Conservation (phyloP, 2,797 vertebrate genomes). For the Oceanodroma leucorhoa region DNA sequence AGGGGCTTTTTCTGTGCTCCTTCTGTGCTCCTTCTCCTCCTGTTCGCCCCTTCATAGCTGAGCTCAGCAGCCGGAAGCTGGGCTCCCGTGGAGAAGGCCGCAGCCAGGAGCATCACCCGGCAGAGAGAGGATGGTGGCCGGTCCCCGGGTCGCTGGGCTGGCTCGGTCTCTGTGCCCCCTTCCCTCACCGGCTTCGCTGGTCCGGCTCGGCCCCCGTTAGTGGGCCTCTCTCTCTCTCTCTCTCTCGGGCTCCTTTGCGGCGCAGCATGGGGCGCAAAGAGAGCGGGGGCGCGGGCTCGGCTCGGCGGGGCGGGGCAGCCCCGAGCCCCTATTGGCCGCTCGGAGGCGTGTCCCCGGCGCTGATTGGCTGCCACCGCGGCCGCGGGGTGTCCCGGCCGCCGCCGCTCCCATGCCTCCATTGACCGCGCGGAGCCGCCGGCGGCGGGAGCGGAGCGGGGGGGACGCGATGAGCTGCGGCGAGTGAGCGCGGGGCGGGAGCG, state of each 20-base stretch:
- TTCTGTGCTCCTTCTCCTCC: background rate
- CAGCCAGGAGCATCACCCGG: background rate
- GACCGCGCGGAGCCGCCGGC: background rate
- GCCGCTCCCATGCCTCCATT: background rate
- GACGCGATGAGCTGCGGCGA: background rate
- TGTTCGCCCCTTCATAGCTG: rapidly evolving
- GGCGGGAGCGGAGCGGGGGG: background rate
- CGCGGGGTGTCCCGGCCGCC: background rate
- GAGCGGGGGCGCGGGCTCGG: too few species aligned
- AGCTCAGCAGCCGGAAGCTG: background rate
- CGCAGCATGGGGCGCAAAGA: background rate
- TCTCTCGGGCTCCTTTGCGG: background rate
- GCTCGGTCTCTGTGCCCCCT: background rate
- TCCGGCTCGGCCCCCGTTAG: too few species aligned
- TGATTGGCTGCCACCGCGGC: background rate
- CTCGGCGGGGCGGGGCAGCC: background rate
- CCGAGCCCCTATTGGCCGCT: background rate
- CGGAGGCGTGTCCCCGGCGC: background rate
- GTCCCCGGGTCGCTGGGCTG: background rate
- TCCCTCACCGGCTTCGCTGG: too few species aligned
- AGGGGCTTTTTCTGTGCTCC: background rate
- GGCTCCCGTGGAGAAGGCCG: background rate
- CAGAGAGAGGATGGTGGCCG: background rate
- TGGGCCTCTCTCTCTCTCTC: too few species aligned
- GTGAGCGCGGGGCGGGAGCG: background rate